phyloP scores from a whole-genome alignment of 1,140 invertebrate genomes.

The Cephus cinctus region DNA sequence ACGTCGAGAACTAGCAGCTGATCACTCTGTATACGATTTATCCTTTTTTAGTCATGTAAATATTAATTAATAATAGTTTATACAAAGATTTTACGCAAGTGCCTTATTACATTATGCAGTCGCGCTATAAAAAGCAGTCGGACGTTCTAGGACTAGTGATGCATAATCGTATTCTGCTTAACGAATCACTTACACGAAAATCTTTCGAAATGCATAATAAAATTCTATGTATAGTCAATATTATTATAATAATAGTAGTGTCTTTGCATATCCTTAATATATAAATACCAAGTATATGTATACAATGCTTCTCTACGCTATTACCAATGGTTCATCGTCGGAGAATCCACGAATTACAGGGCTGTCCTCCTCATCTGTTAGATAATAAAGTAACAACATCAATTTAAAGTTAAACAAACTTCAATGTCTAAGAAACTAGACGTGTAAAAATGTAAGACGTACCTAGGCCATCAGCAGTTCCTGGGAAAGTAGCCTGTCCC shows the following conservation, averaged over 20 bases:
- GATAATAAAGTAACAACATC: constrained; percentile 27
- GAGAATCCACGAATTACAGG: constrained; percentile 88
- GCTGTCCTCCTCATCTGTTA: constrained; percentile 81
- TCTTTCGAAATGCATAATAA: constrained; percentile 11
- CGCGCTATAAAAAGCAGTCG: background rate
- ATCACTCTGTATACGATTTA: too few species aligned
- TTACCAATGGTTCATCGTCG: constrained; percentile 90
- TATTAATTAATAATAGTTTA: constrained; percentile 3
- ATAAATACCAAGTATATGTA: constrained; percentile 19
- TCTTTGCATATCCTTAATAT: constrained; percentile 16
- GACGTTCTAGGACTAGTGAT: constrained; percentile 21
- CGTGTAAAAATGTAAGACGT: constrained; percentile 17
- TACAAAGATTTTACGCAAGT: constrained; percentile 1
- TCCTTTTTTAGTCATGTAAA: background rate
- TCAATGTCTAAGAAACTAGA: background rate
- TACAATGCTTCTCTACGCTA: constrained; percentile 63
- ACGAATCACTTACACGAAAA: constrained; percentile 16
- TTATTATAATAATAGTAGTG: constrained; percentile 21
- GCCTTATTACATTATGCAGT: too few species aligned
- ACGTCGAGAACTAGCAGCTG: too few species aligned
- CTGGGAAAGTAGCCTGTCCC: constrained; percentile 77
- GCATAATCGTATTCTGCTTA: constrained; percentile 11
- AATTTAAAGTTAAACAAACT: background rate
- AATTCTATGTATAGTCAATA: constrained; percentile 17
- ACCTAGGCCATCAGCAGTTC: constrained; percentile 68